Evolutionary conservation across 2,888 invertebrate species (phyloP).

Genomic region (Standfussiana lucernea): DNA sequence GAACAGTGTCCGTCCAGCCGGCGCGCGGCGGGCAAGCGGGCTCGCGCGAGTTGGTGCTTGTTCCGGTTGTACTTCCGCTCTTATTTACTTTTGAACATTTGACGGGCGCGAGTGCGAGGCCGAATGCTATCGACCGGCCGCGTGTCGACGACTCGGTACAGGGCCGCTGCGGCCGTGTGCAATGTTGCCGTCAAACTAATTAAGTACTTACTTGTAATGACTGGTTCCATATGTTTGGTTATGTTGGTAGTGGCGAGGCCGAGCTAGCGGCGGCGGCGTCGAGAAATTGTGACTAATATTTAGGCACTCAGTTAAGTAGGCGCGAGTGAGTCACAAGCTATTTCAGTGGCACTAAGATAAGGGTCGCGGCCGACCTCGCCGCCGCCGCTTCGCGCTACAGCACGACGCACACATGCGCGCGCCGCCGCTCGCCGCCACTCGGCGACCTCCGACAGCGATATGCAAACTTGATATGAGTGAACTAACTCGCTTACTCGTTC

Average conservation of each 20-base stretch:
- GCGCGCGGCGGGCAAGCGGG: background rate
- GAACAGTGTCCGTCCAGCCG: background rate
- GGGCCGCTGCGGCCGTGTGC: conserved; percentile 7
- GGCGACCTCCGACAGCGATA: conserved; percentile 35
- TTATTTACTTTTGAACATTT: conserved; percentile 3
- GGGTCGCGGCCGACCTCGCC: conserved; percentile 48
- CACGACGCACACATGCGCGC: conserved; percentile 1
- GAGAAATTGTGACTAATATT: conserved; percentile 40
- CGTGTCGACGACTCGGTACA: background rate
- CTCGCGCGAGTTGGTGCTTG: background rate
- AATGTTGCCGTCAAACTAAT: background rate
- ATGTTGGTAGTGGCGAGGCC: conserved; percentile 16
- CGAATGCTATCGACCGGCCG: background rate
- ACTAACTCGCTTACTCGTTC: background rate
- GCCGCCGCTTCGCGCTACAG: background rate
- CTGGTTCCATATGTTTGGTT: conserved; percentile 2
- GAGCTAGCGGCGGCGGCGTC: conserved; percentile 5
- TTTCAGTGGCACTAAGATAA: conserved; percentile 51
- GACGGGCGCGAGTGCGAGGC: background rate
- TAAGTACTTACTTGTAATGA: background rate
- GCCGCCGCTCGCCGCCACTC: conserved; percentile 21
- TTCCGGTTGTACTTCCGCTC: conserved; percentile 21
- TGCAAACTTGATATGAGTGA: conserved; percentile 8
- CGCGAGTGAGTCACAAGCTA: conserved; percentile 55
- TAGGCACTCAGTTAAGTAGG: conserved; percentile 40